A percentile compares a stretch with the other conserved stretches of the same genome.
These are phyloP conservation scores for Neosilurus hyrtlii DNA, from an alignment of 2,797 vertebrate species.

Conservation along the genomic window DNA sequence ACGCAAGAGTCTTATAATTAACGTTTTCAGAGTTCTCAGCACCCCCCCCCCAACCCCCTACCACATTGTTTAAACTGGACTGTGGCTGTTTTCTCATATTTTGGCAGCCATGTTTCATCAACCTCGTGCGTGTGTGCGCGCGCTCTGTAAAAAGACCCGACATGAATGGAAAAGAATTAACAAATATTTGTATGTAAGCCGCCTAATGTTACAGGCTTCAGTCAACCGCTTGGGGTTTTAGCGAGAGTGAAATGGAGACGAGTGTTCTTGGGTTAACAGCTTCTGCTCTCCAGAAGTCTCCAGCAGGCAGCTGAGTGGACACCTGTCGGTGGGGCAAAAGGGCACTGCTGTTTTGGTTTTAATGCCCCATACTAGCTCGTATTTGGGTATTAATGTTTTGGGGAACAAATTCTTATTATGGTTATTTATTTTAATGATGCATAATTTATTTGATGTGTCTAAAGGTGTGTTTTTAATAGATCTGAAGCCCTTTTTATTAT, in stretches of 20 bases:
- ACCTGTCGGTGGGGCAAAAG: slow-evolving; percentile 42
- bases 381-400: background rate
- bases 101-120: slow-evolving; percentile 9
- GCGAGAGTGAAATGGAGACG: slow-evolving; percentile 38
- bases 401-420: too few species aligned
- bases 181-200: slow-evolving; percentile 27
- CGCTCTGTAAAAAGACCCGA: background rate
- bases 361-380: background rate
- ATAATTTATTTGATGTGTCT: background rate
- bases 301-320: slow-evolving; percentile 20
- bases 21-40: slow-evolving; percentile 13
- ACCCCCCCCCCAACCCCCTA: background rate
- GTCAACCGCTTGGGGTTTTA: background rate
- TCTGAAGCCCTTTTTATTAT: background rate
- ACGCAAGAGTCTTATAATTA: slow-evolving; percentile 17
- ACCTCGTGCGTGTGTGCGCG: background rate
- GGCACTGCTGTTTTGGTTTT: slow-evolving; percentile 22
- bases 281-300: slow-evolving; percentile 34
- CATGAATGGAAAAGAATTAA: background rate
- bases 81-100: background rate
- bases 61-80: background rate
- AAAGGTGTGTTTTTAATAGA: background rate
- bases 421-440: too few species aligned
- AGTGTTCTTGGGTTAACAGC: slow-evolving; percentile 29
- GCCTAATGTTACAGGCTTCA: slow-evolving; percentile 2